These are phyloP conservation scores for Tetanocera ferruginea DNA, from an alignment of 2,888 invertebrate genomes.

Conservation along the genomic window DNA sequence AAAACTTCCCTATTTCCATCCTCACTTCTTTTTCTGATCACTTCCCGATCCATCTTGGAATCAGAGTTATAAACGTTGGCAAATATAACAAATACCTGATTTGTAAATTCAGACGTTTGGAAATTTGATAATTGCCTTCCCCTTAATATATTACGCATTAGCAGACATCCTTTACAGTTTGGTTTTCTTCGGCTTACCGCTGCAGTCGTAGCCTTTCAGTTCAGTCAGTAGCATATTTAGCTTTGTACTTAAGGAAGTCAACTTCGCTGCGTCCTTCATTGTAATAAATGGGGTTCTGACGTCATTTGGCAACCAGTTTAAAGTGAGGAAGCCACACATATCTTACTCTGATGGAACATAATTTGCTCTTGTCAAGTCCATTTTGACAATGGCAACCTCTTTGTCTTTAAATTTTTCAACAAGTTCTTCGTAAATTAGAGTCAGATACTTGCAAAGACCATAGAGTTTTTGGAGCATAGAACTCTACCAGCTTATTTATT, in stretches of 20 bases:
- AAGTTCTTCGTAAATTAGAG: constrained; percentile 94
- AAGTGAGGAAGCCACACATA: constrained; percentile 97
- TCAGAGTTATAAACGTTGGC: too few relatives aligned
- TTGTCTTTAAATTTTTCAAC: constrained; percentile 90
- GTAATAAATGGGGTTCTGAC: constrained; percentile 84
- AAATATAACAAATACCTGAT: too few relatives aligned
- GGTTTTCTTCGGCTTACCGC: constrained; percentile 76
- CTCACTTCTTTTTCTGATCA: too few relatives aligned
- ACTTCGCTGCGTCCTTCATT: constrained; percentile 94
- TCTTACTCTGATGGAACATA: constrained; percentile 93
- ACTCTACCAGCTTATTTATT: constrained; percentile 95
- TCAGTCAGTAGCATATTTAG: constrained; percentile 91
- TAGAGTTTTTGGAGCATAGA: constrained; percentile 99
- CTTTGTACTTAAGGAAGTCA: constrained; percentile 95
- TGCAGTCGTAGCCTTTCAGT: constrained; percentile 88
- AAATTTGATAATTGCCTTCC: too few relatives aligned
- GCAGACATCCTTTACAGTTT: constrained; percentile 67
- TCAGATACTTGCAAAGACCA: constrained; percentile 97
- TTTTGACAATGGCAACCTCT: constrained; percentile 92
- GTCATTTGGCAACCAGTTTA: constrained; percentile 95
- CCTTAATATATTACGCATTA: too few relatives aligned
- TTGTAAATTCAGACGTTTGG: too few relatives aligned
- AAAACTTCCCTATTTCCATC: too few relatives aligned
- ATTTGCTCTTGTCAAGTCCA: constrained; percentile 99
- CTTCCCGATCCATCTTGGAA: too few relatives aligned